phyloP scores from a whole-genome alignment of 2,113 vertebrate species.

The Tetrao urogallus region DNA sequence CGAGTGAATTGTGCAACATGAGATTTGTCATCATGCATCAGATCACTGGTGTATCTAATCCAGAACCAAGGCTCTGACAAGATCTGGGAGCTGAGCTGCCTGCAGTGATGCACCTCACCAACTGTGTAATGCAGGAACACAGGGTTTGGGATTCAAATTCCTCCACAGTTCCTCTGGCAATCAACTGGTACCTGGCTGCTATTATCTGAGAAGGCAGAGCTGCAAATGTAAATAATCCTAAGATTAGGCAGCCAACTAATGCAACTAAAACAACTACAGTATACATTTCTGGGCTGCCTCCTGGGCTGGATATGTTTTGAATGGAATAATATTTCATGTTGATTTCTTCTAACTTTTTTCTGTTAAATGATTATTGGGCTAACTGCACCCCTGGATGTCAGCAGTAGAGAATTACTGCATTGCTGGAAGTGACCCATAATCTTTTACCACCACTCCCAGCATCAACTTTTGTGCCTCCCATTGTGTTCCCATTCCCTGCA shows the following conservation, averaged over 20 bases:
- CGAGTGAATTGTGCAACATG: constrained; percentile 47
- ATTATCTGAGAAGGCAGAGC: constrained; percentile 8
- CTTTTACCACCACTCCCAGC: background rate
- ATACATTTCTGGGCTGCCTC: background rate
- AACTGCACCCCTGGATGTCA: background rate
- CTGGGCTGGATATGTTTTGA: background rate
- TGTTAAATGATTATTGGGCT: background rate
- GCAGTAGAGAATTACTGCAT: background rate
- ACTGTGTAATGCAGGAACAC: background rate
- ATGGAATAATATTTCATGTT: background rate
- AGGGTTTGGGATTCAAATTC: constrained; percentile 30
- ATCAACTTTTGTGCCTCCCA: background rate
- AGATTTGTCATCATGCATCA: constrained; percentile 58
- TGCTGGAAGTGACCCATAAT: background rate
- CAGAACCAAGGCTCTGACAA: background rate
- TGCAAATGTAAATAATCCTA: constrained; percentile 27
- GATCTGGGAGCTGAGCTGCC: background rate
- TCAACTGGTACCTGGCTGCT: constrained; percentile 16
- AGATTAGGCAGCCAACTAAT: constrained; percentile 21
- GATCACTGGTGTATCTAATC: constrained; percentile 39
- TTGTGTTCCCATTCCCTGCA: background rate
- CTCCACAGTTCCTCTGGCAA: constrained; percentile 7
- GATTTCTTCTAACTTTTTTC: background rate
- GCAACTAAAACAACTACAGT: background rate
- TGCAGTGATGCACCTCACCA: background rate